phyloP scores from a whole-genome alignment of 2,888 invertebrate species.

The Microplitis deprimator region DNA sequence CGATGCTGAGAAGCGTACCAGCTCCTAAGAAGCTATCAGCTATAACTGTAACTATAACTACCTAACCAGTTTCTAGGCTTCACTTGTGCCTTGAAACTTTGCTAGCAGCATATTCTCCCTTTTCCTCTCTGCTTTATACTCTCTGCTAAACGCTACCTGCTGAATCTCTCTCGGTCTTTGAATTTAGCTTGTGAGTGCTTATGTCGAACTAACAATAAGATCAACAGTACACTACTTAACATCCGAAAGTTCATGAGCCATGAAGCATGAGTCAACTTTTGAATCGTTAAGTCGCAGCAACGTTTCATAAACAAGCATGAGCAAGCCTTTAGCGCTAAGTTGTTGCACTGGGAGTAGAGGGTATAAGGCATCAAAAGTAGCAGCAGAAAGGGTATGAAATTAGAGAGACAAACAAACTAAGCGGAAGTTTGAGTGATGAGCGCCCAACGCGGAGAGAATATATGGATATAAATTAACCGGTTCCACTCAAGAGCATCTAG shows the following conservation, averaged over 20 bases:
- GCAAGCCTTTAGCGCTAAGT: neutral
- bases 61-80: neutral
- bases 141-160: neutral
- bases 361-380: neutral
- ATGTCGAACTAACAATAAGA: constrained; percentile 37
- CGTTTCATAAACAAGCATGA: constrained; percentile 22
- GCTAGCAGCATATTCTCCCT: neutral
- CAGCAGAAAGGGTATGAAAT: neutral
- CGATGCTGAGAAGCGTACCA: neutral
- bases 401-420: neutral
- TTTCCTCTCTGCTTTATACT: neutral
- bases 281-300: constrained; percentile 9
- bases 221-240: constrained; percentile 34
- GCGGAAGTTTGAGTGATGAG: neutral
- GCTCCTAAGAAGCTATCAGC: constrained; percentile 1
- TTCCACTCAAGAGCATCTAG: neutral
- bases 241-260: constrained; percentile 31
- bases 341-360: neutral
- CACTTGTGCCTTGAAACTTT: neutral
- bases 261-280: constrained; percentile 29
- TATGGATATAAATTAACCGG: neutral
- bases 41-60: neutral
- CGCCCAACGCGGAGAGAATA: neutral
- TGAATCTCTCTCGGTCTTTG: constrained; percentile 8
- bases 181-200: neutral